A percentile compares a stretch with the other conserved stretches of the same genome.
These are phyloP conservation scores for Crenuchus spilurus DNA, from an alignment of 2,797 vertebrate species.

Conservation along the genomic window DNA sequence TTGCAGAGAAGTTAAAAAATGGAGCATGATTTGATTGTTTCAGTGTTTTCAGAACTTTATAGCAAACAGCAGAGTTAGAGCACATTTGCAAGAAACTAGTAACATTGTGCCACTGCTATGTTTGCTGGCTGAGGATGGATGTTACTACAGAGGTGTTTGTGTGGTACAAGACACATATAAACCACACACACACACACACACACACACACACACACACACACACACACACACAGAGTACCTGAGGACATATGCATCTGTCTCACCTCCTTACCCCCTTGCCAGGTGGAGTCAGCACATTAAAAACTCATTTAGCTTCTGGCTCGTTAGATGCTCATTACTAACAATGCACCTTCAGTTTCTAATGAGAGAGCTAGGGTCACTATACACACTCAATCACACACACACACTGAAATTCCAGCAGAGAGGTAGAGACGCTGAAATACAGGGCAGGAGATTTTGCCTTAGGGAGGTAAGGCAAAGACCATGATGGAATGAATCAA, in stretches of 20 bases:
- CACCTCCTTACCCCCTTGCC: slow-evolving; percentile 25
- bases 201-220: not conserved
- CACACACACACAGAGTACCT: slow-evolving; percentile 11
- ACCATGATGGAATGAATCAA: not conserved
- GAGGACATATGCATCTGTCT: slow-evolving; percentile 26
- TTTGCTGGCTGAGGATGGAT: too few relatives aligned
- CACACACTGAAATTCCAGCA: not conserved
- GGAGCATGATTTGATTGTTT: too few relatives aligned
- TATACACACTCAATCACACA: slow-evolving; percentile 1
- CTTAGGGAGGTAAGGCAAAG: not conserved
- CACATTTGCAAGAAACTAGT: too few relatives aligned
- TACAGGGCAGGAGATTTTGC: not conserved
- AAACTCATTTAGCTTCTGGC: slow-evolving; percentile 73
- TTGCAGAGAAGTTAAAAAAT: too few relatives aligned
- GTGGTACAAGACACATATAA: not conserved
- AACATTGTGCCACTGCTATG: too few relatives aligned
- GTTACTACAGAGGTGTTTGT: too few relatives aligned
- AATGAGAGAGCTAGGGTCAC: slow-evolving; percentile 61
- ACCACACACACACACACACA: not conserved
- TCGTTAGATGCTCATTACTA: slow-evolving; percentile 73
- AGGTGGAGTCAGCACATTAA: slow-evolving; percentile 71
- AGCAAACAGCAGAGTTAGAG: too few relatives aligned
- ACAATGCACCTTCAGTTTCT: slow-evolving; percentile 60
- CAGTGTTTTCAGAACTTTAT: too few relatives aligned
- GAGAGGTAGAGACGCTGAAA: not conserved